Base-by-base conservation (phyloP, 1,140 invertebrate species). In the Solen grandis region DNA sequence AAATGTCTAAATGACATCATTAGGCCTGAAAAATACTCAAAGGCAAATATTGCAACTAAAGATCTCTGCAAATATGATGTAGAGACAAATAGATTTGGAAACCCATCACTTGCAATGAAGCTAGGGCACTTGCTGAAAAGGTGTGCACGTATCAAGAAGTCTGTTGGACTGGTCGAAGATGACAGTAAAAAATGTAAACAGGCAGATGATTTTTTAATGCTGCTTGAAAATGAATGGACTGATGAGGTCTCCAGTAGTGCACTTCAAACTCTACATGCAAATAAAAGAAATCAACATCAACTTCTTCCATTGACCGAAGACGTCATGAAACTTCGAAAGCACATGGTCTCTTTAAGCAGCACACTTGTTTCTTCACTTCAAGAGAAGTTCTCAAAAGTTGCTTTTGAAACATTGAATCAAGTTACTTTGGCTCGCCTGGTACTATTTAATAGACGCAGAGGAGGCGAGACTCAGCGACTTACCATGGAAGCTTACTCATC, bases 361-460 rank as follows among this genome's bases (percentile, higher is more conserved):
- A 46, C 8, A 10, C 41, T 46, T 46, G 41, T 46, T 46, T 8
- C 8, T 46, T 46, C 41, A 46, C 41, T 46, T 46, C 8, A 46
- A 19, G 19, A 46, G 41, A 19, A 46, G 19, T 46, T 46, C 41
- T 10, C 46, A 57, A 73, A 79, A 59, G 68, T 41, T 19, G 57
- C 35, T 10, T 80, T 36, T 8, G 36, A 75, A 57, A 35, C 38
- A 27, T 46, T 79, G 22, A 76, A 74, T 54, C 36, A 85, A 50
- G 57, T 77, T 0, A 77, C 76, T 33, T 50, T 84, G 41, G 65
- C 73, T 41, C 46, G 57, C 16, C 33, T 84, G 8, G 82, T 86
- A n/a, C 25, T 86, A 27, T 86, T 86, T 63, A 84, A 86, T 33
- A 75, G 83, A 72, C 78, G 80, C 31, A 76, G 76, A 68, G 66